Evolutionary conservation across 2,113 vertebrate species (phyloP), one percentile per base, ranked within the genome.

Genomic region (Lampris incognitus): DNA sequence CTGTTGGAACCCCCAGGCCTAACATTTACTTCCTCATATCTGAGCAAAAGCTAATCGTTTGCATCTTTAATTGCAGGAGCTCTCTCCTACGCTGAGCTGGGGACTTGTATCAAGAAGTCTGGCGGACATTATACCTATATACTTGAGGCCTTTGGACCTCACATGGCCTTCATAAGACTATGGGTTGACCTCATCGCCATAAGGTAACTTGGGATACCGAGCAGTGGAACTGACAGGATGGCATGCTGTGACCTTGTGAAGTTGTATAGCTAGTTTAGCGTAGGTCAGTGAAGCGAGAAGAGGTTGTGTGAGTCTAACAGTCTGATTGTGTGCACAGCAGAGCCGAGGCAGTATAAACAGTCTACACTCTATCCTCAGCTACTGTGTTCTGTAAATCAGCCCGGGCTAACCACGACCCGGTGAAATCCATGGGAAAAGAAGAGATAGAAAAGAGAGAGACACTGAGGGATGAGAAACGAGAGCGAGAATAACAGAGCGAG

Each of bases 91-190:
- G 97, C 97, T 71, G 98, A 99, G 66, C 78, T 99, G 76, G 98
- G 98, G 69, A 99, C 98, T 0, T 96, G 94, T 78, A 98, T 99
- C 77, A 97, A 95, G 88, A 99, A 99, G 88, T 99, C 97, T 49
- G 98, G 98, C 0, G 98, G 97, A 44, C 98, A 99, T 85, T 99
- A 99, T 62, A 98, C 95, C 0, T 99, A 99, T 4, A 95, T 99
- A 67, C 83, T 97, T 88, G 98, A 99, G 90, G 96, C 97, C 3
- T 99, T 99, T 85, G 98, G 98, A 24, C 97, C 97, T 0, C 90
- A 96, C 38, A 92, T 96, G 85, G 98, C 98, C 63, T 99, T 99
- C 82, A 88, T 99, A 44, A 88, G 95, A 83, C 92, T 99, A 7
- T 99, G 98, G 98, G 95, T 92, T 39, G 98, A 99, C 54, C 87